Percentiles rank a stretch among this genome's conserved stretches.
Evolutionary conservation across 2,888 invertebrate genomes (phyloP).

Genomic region (Eutolmus rufibarbis): DNA sequence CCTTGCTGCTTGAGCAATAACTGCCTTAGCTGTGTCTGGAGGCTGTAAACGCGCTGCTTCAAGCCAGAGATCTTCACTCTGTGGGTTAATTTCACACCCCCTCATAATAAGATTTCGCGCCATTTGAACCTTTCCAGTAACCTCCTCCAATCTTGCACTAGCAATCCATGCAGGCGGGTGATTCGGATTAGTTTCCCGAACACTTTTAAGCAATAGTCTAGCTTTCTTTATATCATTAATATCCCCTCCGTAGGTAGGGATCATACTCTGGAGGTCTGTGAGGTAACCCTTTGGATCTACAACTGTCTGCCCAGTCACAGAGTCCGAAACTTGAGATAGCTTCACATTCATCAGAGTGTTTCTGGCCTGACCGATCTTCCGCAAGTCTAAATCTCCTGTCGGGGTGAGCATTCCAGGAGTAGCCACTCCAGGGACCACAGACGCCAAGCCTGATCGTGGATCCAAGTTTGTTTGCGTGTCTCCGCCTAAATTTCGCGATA

Average conservation of each 20-base stretch:
- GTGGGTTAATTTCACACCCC: constrained; percentile 95
- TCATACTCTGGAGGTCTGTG: constrained; percentile 99
- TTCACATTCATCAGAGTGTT: constrained; percentile 99
- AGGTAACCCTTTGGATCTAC: constrained; percentile 99
- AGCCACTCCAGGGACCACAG: constrained; percentile 84
- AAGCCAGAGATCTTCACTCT: constrained; percentile 97
- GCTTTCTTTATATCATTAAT: constrained; percentile 99
- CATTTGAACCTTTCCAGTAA: constrained; percentile 92
- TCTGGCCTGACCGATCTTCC: constrained; percentile 98
- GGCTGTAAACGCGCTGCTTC: constrained; percentile 96
- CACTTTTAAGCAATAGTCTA: constrained; percentile 90
- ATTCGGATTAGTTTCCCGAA: constrained; percentile 97
- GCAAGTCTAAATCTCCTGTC: constrained; percentile 91
- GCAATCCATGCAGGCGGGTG: constrained; percentile 99
- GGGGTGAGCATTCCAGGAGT: constrained; percentile 89
- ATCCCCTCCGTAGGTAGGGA: constrained; percentile 97
- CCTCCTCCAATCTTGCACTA: constrained; percentile 96
- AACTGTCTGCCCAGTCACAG: constrained; percentile 98
- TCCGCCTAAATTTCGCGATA: constrained; percentile 85
- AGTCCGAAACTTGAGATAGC: constrained; percentile 95
- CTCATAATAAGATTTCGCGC: constrained; percentile 98
- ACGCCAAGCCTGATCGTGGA: constrained; percentile 83
- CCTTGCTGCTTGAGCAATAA: constrained; percentile 95
- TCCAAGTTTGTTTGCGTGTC: constrained; percentile 82
- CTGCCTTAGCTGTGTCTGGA: constrained; percentile 90